Evolutionary conservation across 2,797 vertebrate genomes (phyloP), one percentile per base, ranked within the genome.

Genomic region (Sciurus carolinensis): DNA sequence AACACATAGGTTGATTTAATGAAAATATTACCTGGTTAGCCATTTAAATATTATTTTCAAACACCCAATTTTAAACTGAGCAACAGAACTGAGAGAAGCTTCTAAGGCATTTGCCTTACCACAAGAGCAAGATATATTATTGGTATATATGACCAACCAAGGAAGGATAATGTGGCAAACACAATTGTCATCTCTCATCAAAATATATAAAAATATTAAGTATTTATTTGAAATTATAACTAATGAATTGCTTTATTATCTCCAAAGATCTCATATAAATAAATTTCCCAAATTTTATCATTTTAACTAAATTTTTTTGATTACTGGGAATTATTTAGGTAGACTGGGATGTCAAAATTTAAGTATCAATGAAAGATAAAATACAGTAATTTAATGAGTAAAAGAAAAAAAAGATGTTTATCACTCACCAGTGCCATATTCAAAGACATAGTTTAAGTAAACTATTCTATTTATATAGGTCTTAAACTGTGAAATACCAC

Each of bases 191-290:
- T 26, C 62, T 89, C 11, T 67, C 15, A 95, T 15, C 15, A 95
- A 96, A 62, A 95, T 57, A n/a, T 7, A 80, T 15, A 1, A 42
- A 22, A 91, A 64, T 72, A n/a, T 15, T 73, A 67, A 83, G 15
- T 59, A 26, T 73, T 80, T 90, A 83, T 42, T 64, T 95, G 20
- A 92, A 88, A 89, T 18, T 90, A 12, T 44, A 96, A 67, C 22
- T 79, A 94, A 88, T 87, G 6, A 86, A 83, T 33, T 82, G 50
- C 7, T 1, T 18, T 85, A 54, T 18, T 42, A 44, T 79, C 17
- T 44, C 11, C 72, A 64, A 18, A 82, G 18, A 84, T 15, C 24
- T 79, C 28, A 82, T 14, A 71, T 71, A 79, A 93, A 52, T 81
- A 77, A 50, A 84, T 83, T 93, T 69, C 42, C 7, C 72, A 87